Evolutionary conservation across 2,797 vertebrate species (phyloP), one percentile per base, ranked within the genome.

Genomic region (Sebastes wilsoni): DNA sequence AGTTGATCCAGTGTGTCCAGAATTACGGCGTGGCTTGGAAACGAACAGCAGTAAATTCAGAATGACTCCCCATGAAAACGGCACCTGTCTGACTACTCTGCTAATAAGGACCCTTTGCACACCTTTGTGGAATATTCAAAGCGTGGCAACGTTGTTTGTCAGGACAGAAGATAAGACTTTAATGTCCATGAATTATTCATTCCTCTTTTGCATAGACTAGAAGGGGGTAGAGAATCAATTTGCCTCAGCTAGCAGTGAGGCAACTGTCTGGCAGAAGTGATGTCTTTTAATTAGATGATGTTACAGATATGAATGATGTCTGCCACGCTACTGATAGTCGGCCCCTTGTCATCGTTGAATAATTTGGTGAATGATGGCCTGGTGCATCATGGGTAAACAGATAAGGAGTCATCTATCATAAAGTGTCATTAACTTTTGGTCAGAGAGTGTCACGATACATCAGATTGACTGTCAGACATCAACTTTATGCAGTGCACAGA

Each of bases 201-300:
- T 60, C 52, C 84, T 87, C 56, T 74, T 84, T 88, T 83, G 85
- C 92, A 89, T 82, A 71, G 71, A 73, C 79, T 65, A 36, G 76
- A 64, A 75, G 68, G 68, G 77, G 83, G 60, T 58, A 74, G 76
- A 61, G 72, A 93, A 94, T 93, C 91, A 93, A 90, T 94, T 93
- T 93, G 89, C 87, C 73, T 83, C 85, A 84, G 88, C 87, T 64
- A 66, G 89, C 92, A 86, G 81, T 89, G 80, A 92, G 87, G 82
- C 90, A 89, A 85, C 79, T 87, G 88, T 91, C 90, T 91, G 88
- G 86, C 84, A 89, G 81, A 82, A 90, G 86, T 88, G 91, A 87
- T 91, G 90, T 88, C 87, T 92, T 94, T 95, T 94, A 94, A 94
- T 94, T 94, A 93, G 88, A 95, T 91, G 87, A 91, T 92, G 88